Evolutionary conservation across 2,113 vertebrate genomes (phyloP), one percentile per base, ranked within the genome.

Genomic region (Girardinichthys multiradiatus): DNA sequence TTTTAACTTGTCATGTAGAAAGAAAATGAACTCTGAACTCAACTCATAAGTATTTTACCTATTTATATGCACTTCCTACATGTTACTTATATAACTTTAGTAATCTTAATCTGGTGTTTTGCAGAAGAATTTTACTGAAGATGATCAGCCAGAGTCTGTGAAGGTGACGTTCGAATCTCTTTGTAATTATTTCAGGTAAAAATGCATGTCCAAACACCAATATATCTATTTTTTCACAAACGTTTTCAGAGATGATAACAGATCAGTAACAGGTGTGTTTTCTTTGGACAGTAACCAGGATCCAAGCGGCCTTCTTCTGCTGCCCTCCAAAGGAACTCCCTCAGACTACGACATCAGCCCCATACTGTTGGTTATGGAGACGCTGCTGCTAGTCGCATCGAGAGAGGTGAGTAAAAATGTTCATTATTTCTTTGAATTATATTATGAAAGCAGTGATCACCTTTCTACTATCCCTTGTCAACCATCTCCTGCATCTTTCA

Each of bases 141-240:
- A 97, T 51, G 94, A 96, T 48, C 97, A 97, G 81, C 95, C 94
- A 24, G 95, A 95, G 62, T 99, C 98, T 2, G 90, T 95, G 12
- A 98, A 95, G 77, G 94, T 98, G 73, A 97, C 96, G 1, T 99
- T 99, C 88, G 95, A 94, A 72, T 98, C 98, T 3, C 94, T 99
- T 35, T 99, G 98, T 85, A 95, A 95, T 1, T 96, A 99, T 90
- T 99, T 98, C 94, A 99, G 98, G 98, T 98, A 80, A 90, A 80
- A 4, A 11, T 9, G 9, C 15, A 28, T 14, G 10, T 33, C 0
- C 31, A 30, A 63, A 39, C 28, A 59, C 64, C 4, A 24, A 4
- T 3, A 10, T 35, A 21, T 8, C 24, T 60, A 27, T 42, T 3
- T 11, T 60, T 15, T 4, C 3, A 10, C 31, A 68, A 12, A 11